phyloP scores from a whole-genome alignment of 2,888 invertebrate genomes.

The Hyles lineata region DNA sequence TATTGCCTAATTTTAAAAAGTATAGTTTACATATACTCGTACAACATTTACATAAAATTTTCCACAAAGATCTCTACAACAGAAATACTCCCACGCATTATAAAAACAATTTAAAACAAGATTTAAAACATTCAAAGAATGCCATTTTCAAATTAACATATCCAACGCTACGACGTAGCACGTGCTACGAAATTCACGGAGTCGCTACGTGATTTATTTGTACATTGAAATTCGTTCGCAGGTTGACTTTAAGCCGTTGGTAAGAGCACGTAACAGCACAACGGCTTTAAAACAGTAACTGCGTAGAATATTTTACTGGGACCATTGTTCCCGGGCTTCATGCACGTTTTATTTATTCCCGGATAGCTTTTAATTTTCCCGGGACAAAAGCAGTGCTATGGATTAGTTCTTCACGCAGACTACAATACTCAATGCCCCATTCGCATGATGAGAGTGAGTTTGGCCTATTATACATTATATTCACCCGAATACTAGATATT shows the following conservation, averaged over 20 bases:
- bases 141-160: constrained; percentile 33
- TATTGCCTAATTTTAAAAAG: too few relatives aligned
- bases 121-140: constrained; percentile 30
- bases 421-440: constrained; percentile 1
- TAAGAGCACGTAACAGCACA: constrained; percentile 11
- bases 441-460: background rate
- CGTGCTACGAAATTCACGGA: constrained; percentile 46
- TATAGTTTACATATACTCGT: too few relatives aligned
- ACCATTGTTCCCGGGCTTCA: background rate
- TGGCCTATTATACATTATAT: background rate
- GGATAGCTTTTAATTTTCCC: background rate
- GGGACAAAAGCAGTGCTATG: constrained; percentile 1
- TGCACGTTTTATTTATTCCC: background rate
- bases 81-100: background rate
- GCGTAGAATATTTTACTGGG: constrained; percentile 16
- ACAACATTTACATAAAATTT: background rate
- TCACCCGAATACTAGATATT: background rate
- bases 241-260: background rate
- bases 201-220: constrained; percentile 39
- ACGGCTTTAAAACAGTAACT: constrained; percentile 6
- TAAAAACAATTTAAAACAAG: constrained; percentile 2
- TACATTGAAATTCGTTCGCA: constrained; percentile 21
- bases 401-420: background rate
- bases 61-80: background rate
- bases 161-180: constrained; percentile 48